Evolutionary conservation across 2,113 vertebrate genomes (phyloP).

Genomic region (Mus pahari): DNA sequence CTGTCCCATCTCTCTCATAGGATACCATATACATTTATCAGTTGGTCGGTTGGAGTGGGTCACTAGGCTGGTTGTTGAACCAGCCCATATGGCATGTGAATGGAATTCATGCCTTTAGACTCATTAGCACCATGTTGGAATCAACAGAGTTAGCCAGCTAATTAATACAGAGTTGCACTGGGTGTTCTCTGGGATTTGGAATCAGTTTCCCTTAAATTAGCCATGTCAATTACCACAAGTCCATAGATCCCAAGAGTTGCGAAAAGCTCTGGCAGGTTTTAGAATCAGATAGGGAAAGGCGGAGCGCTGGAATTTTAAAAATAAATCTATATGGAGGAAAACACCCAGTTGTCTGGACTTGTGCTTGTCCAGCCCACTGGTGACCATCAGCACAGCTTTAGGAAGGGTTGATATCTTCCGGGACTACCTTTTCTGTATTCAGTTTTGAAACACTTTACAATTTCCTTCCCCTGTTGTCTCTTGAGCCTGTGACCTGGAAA

Average conservation of each 20-base stretch:
- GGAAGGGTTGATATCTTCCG: background rate
- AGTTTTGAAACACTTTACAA: background rate
- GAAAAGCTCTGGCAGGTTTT: slow-evolving; percentile 62
- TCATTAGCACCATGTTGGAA: slow-evolving; percentile 78
- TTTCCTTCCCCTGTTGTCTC: background rate
- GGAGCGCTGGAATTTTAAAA: slow-evolving; percentile 14
- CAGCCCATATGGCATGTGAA: slow-evolving; percentile 74
- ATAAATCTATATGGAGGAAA: background rate
- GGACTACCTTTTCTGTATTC: background rate
- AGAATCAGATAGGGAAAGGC: slow-evolving; percentile 39
- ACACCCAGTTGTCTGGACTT: background rate
- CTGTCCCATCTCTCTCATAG: background rate
- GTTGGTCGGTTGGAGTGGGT: slow-evolving; percentile 33
- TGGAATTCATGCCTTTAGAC: slow-evolving; percentile 71
- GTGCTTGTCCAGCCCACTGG: background rate
- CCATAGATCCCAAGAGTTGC: slow-evolving; percentile 52
- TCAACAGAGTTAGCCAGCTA: slow-evolving; percentile 67
- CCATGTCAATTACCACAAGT: slow-evolving; percentile 66
- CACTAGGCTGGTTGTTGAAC: slow-evolving; percentile 57
- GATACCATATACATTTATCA: background rate
- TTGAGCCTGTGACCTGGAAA: background rate
- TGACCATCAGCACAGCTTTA: fast-evolving
- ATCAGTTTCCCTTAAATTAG: slow-evolving; percentile 77
- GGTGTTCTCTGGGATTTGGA: slow-evolving; percentile 75
- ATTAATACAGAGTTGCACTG: slow-evolving; percentile 74